phyloP scores from a whole-genome alignment of 2,888 invertebrate genomes.

The Spicauda simplicius region DNA sequence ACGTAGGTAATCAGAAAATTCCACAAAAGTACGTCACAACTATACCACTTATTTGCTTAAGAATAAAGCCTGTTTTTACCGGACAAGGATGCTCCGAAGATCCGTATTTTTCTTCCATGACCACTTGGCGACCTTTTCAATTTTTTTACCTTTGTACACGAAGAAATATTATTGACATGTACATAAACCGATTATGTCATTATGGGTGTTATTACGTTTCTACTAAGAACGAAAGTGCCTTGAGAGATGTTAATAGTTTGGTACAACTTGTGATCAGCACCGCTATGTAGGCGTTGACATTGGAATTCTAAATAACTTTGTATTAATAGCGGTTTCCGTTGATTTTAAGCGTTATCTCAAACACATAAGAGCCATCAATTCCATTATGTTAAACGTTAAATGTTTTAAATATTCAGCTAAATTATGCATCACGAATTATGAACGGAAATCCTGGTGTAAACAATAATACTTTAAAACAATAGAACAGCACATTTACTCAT shows the following conservation, averaged over 20 bases:
- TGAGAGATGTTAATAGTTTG: conserved; percentile 23
- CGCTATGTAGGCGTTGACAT: conserved; percentile 45
- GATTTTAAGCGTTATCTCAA: conserved; percentile 31
- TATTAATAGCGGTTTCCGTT: conserved; percentile 40
- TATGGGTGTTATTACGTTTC: conserved; percentile 27
- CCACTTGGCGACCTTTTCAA: conserved; percentile 43
- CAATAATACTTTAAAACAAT: conserved; percentile 18
- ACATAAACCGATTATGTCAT: conserved; percentile 25
- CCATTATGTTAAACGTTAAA: conserved; percentile 31
- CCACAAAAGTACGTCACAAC: not conserved
- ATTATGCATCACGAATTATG: conserved; percentile 30
- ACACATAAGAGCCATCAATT: conserved; percentile 29
- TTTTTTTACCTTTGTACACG: conserved; percentile 37
- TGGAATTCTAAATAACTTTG: conserved; percentile 48
- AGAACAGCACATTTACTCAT: conserved; percentile 2
- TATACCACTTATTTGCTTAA: not conserved
- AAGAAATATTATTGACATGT: conserved; percentile 30
- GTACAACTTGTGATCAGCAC: conserved; percentile 15
- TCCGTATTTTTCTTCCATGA: conserved; percentile 45
- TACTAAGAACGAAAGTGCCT: conserved; percentile 39
- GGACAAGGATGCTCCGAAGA: conserved; percentile 38
- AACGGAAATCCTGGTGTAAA: conserved; percentile 43
- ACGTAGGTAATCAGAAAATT: not conserved
- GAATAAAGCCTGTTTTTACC: conserved; percentile 38
- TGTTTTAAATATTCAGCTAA: conserved; percentile 26